A percentile compares a stretch with the other conserved stretches of the same genome.
Evolutionary conservation across 2,888 invertebrate genomes (phyloP).

Genomic region (Megalurothrips usitatus): DNA sequence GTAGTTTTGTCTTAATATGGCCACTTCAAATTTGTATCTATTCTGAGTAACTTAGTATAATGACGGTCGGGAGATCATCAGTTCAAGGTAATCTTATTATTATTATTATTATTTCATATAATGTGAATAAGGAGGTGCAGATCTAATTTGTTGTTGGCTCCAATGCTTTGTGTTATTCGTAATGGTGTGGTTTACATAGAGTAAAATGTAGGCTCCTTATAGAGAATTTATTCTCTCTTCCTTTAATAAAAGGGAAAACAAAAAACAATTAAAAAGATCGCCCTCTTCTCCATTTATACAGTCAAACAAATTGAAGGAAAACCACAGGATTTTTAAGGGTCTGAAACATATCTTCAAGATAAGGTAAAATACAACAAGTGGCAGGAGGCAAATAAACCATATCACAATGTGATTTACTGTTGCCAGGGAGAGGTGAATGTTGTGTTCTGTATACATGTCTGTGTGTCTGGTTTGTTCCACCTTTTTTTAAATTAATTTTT

Average conservation of each 20-base stretch:
- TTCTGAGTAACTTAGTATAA: background rate
- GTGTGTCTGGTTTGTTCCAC: slow-evolving; percentile 6
- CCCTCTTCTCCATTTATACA: background rate
- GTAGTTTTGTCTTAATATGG: background rate
- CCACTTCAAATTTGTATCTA: slow-evolving; percentile 1
- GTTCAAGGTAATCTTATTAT: background rate
- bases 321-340: background rate
- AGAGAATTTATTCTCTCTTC: background rate
- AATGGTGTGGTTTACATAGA: background rate
- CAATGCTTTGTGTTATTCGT: background rate
- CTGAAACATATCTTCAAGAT: background rate
- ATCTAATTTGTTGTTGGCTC: background rate
- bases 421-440: slow-evolving; percentile 21
- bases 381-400: background rate
- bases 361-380: background rate
- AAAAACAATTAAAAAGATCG: background rate
- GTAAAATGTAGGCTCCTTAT: background rate
- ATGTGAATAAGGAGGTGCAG: background rate
- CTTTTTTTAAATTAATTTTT: background rate
- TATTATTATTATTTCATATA: background rate
- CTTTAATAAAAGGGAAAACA: background rate
- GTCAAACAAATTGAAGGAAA: background rate
- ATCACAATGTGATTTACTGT: background rate
- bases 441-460: background rate
- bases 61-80: background rate